These are phyloP conservation scores for Podilymbus podiceps DNA, from an alignment of 2,113 vertebrate genomes.

Conservation along the genomic window DNA sequence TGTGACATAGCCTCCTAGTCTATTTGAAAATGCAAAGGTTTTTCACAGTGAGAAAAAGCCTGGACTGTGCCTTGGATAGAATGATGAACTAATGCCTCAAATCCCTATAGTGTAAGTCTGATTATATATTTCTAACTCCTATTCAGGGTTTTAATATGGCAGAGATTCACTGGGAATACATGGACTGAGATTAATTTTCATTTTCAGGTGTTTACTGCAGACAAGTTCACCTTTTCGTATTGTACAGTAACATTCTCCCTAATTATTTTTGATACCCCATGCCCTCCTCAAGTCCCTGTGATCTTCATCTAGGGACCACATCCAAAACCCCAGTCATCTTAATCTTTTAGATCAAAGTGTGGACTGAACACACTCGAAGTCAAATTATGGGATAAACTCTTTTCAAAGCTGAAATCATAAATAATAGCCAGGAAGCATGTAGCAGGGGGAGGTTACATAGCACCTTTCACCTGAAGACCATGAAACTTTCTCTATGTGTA, in stretches of 20 bases:
- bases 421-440: neutral
- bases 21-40: slow-evolving; percentile 14
- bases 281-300: slow-evolving; percentile 9
- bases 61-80: neutral
- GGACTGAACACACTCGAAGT: neutral
- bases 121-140: slow-evolving; percentile 17
- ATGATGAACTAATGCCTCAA: neutral
- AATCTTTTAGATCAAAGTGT: slow-evolving; percentile 19
- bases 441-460: neutral
- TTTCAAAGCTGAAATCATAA: slow-evolving; percentile 17
- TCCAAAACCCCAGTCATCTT: neutral
- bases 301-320: slow-evolving; percentile 1
- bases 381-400: slow-evolving; percentile 16
- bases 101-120: neutral
- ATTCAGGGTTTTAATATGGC: neutral
- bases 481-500: neutral
- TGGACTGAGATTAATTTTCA: neutral
- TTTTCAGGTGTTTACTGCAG: slow-evolving; percentile 28
- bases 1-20: neutral
- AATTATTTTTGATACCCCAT: slow-evolving; percentile 27
- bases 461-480: neutral
- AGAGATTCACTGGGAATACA: slow-evolving; percentile 20
- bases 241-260: neutral
- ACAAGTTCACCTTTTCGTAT: neutral
- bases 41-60: neutral